Base-by-base conservation (phyloP, 1,140 invertebrate genomes). In the Rhysida immarginata region DNA sequence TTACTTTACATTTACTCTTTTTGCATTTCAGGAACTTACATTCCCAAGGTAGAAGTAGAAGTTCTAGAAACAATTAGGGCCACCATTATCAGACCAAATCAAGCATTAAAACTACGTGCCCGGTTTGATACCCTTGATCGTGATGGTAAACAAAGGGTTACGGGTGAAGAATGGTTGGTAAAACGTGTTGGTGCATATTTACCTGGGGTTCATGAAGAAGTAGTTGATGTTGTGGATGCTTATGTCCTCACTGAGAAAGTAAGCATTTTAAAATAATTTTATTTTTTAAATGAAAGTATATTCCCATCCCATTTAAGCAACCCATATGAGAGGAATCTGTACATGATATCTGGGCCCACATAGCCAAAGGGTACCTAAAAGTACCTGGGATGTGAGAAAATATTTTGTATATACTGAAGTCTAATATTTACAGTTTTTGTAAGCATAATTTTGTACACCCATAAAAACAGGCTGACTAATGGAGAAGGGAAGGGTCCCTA, bases 101-200 rank as follows among this genome's bases (percentile, higher is more conserved):
- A 74, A 61, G 75, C 75, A 1, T 67, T 76, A 20, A 67, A 67
- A 45, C 61, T 77, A 13, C 60, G 70, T 45, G 74, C 75, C 8
- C 62, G 65, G 24, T 69, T 72, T 52, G 73, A 76, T 54, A 74
- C 70, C 25, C 64, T 63, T 29, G 75, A 76, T 61, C 55, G 73
- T 26, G 64, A 72, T 26, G 71, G 71, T 3, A 64, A 62, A 8
- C 48, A 57, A 5, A 56, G 75, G 25, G 73, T 76, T 0, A 72
- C 72, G 24, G 75, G 71, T 5, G 75, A 77, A 60, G 73, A 76
- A 63, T 77, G 75, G 75, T 60, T 77, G 24, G 69, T 74, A 0
- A 71, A 72, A 57, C 68, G 71, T 58, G 67, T 64, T 24, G 75
- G 75, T 48, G 72, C 75, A 18, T 77, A 77, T 60, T 63, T 77